Evolutionary conservation across 2,113 vertebrate genomes (phyloP).

Genomic region (Mystacornis crossleyi): DNA sequence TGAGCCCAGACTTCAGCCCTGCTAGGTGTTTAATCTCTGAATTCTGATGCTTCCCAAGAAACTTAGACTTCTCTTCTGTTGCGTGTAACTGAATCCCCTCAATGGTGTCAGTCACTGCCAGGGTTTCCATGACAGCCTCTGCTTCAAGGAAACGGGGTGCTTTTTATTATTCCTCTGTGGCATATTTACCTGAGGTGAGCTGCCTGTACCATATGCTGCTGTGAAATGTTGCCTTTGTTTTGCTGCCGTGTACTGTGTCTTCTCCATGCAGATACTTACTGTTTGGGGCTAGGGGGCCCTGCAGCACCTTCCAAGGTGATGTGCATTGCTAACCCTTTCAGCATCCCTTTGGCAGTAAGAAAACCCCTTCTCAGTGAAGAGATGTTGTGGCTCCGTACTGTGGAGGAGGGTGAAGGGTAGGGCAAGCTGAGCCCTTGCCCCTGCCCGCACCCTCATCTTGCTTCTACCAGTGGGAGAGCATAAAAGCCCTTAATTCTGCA

Average conservation of each 20-base stretch:
- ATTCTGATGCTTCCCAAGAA: background rate
- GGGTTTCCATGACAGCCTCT: background rate
- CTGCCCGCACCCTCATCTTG: background rate
- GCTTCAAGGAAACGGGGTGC: accelerated
- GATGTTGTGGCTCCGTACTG: background rate
- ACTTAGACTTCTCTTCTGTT: background rate
- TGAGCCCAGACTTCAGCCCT: background rate
- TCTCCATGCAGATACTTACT: background rate
- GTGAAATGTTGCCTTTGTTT: background rate
- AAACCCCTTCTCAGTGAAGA: accelerated
- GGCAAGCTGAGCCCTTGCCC: background rate
- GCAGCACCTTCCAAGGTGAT: background rate
- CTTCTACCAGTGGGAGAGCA: background rate
- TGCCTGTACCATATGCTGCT: background rate
- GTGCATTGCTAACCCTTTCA: background rate
- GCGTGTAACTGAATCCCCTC: background rate
- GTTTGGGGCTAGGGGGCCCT: background rate
- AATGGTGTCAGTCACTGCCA: background rate
- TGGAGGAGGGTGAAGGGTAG: accelerated
- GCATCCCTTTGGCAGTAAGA: background rate
- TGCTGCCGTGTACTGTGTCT: accelerated
- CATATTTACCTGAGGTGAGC: background rate
- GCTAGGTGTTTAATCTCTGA: background rate
- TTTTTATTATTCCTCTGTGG: background rate
- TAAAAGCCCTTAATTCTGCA: background rate